Conservation (phyloP, 2,797 vertebrate genomes). For the Anableps anableps region DNA sequence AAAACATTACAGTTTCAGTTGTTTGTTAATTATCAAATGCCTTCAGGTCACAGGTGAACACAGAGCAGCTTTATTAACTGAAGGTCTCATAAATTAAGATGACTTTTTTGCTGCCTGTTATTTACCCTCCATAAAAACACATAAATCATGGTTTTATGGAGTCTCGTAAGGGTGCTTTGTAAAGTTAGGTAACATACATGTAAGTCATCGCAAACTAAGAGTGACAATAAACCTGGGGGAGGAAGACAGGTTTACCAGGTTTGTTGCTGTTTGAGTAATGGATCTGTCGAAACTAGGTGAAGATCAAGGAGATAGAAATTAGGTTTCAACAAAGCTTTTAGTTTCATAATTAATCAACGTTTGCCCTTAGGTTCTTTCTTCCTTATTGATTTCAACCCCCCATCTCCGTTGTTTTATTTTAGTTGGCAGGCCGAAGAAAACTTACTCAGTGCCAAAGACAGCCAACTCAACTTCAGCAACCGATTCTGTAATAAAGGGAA, state of each 20-base stretch:
- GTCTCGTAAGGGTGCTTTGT: conserved; percentile 31
- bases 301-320: conserved; percentile 60
- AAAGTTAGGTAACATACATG: conserved; percentile 30
- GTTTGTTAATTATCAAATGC: conserved; percentile 42
- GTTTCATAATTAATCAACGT: conserved; percentile 57
- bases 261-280: conserved; percentile 59
- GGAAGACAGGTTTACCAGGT: conserved; percentile 66
- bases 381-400: conserved; percentile 45
- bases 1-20: conserved; percentile 33
- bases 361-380: conserved; percentile 32
- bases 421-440: conserved; percentile 87
- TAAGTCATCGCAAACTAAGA: conserved; percentile 42
- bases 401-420: conserved; percentile 43
- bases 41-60: conserved; percentile 14
- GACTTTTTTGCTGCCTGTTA: conserved; percentile 33
- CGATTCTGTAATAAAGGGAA: conserved; percentile 72
- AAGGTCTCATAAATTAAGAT: conserved; percentile 31
- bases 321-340: conserved; percentile 51
- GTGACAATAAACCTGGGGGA: conserved; percentile 30
- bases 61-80: conserved; percentile 6
- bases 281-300: conserved; percentile 50
- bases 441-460: conserved; percentile 82
- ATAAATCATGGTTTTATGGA: conserved; percentile 56
- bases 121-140: conserved; percentile 25
- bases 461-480: conserved; percentile 42